Evolutionary conservation across 2,797 vertebrate genomes (phyloP), one percentile per base, ranked within the genome.

Genomic region (Brachyrhaphis roseni): DNA sequence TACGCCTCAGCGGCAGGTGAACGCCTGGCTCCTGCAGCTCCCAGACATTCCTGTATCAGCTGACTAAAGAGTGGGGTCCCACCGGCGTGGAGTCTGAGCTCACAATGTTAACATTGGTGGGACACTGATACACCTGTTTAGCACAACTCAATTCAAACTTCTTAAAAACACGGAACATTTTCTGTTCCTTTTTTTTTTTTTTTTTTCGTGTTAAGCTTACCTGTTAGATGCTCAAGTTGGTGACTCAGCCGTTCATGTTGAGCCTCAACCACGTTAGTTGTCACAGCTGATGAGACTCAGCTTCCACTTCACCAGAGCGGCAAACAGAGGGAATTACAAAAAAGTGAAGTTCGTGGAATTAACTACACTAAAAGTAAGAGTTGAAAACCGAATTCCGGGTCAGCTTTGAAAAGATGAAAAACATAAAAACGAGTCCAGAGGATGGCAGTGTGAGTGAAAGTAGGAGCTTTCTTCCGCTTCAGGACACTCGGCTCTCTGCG

Each of bases 11-110:
- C 78, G 87, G 88, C 93, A 94, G 92, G 91, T 94, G 91, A 92
- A 88, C 92, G 90, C 88, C 89, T 90, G 90, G 70, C 84, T 91
- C 82, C 75, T 80, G 82, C 72, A 71, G 78, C 75, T 78, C 62
- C 20, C 47, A 85, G 77, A 86, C 90, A 91, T 91, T 91, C 92
- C 81, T 83, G 26, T 59, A 90, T 94, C 92, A 94, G 91, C 87
- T 94, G 91, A 94, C 91, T 88, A 88, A 86, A 86, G 88, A 74
- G 82, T 62, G 76, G 39, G 59, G 55, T 66, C 45, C 64, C 64
- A 12, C 51, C 74, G 55, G 77, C 66, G 70, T 49, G 78, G 64
- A 31, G 79, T 45, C 62, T 36, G 15, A 31, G 47, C 26, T 72
- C 45, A 41, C 75, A 36, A n/a, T 39, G 13, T 39, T 55, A 31